Percentiles rank a stretch among this genome's conserved stretches.
phyloP scores from a whole-genome alignment of 2,888 invertebrate genomes.

The Spilarctia lutea region DNA sequence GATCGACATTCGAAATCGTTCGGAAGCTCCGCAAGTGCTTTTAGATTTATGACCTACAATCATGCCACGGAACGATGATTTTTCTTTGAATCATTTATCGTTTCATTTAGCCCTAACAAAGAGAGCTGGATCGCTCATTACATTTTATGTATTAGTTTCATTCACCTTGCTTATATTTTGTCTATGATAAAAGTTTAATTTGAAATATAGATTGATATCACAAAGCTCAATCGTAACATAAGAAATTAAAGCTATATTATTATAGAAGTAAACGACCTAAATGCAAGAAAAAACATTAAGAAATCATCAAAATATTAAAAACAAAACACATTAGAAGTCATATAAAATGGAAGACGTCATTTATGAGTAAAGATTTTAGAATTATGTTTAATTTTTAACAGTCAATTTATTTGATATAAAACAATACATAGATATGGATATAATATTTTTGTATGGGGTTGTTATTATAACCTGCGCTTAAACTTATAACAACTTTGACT shows the following conservation, averaged over 20 bases:
- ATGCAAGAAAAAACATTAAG: too few relatives aligned
- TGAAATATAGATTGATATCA: neutral
- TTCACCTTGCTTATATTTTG: neutral
- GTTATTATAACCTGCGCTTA: too few relatives aligned
- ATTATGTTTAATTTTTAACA: too few relatives aligned
- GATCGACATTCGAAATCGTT: slow-evolving; percentile 11
- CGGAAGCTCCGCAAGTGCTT: slow-evolving; percentile 13
- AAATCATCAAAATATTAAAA: too few relatives aligned
- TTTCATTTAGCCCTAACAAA: neutral
- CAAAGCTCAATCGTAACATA: neutral
- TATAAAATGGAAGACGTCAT: too few relatives aligned
- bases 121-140: neutral
- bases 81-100: neutral
- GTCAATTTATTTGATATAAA: too few relatives aligned
- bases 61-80: slow-evolving; percentile 7
- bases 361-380: too few relatives aligned
- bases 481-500: too few relatives aligned
- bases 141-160: neutral
- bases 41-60: slow-evolving; percentile 32
- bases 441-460: too few relatives aligned
- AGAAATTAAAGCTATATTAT: neutral
- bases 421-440: too few relatives aligned
- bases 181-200: neutral
- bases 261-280: neutral
- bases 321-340: too few relatives aligned